Conservation (phyloP, 2,888 invertebrate species). For the Chymomyza amoena region DNA sequence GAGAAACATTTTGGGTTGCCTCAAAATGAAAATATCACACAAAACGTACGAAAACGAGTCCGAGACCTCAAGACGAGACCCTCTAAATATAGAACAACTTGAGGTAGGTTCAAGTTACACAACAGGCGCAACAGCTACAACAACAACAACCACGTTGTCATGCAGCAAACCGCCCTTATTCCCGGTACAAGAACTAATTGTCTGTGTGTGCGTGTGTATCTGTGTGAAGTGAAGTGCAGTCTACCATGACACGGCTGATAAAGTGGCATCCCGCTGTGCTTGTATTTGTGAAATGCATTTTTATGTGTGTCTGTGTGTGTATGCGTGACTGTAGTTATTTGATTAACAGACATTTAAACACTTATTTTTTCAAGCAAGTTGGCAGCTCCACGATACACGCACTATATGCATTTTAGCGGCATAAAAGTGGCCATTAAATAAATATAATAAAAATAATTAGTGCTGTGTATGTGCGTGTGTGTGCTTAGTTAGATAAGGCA, state of each 20-base stretch:
- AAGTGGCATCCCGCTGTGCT: not conserved
- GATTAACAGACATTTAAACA: not conserved
- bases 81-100: slow-evolving; percentile 70
- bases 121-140: slow-evolving; percentile 15
- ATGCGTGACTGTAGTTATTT: not conserved
- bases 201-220: slow-evolving; percentile 6
- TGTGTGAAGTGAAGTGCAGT: slow-evolving; percentile 10
- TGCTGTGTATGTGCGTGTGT: slow-evolving; percentile 20
- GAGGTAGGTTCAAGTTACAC: slow-evolving; percentile 65
- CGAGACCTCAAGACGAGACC: slow-evolving; percentile 4
- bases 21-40: not conserved
- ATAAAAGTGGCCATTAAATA: slow-evolving; percentile 37
- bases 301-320: not conserved
- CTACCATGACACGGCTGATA: not conserved
- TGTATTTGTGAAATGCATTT: not conserved
- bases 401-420: not conserved
- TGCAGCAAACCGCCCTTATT: slow-evolving; percentile 18
- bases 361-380: not conserved
- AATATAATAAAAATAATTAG: slow-evolving; percentile 60
- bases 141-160: slow-evolving; percentile 16
- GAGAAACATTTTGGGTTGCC: not conserved
- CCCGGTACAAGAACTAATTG: slow-evolving; percentile 13
- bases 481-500: not conserved
- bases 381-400: not conserved
- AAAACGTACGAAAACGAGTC: too few relatives aligned